Evolutionary conservation across 2,797 vertebrate species (phyloP), one percentile per base, ranked within the genome.

Genomic region (Schizothorax lantsangensis): DNA sequence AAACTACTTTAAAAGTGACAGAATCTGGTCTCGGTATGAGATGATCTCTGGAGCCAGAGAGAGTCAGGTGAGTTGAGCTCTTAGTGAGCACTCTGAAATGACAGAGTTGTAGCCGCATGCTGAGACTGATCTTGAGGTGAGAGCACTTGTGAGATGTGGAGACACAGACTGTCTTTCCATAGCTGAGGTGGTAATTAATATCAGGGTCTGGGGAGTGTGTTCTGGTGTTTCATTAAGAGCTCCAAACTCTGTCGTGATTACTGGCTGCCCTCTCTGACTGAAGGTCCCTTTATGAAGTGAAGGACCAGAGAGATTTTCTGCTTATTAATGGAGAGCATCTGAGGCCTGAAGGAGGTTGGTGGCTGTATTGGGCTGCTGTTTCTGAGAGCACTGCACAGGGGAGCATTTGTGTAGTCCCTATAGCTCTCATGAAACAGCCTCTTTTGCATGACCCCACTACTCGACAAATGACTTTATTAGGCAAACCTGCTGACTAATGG

Each of bases 171-270:
- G 33, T 84, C 54, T 73, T 72, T 47, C 17, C 66, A 86, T 47
- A 64, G 73, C 84, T 83, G 73, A 79, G 75, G 40, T 85, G 77
- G 57, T 83, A 78, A 88, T 88, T 86, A 83, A 78, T 64, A 73
- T 83, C 40, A 74, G 79, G 45, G 52, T 33, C 40, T 75, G 33
- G 79, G 75, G 74, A 84, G 83, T 21, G 43, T 49, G 45, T 79
- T 74, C 43, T 62, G 78, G 26, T 73, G 72, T 77, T 83, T 72
- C 64, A 75, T 88, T 68, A 83, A 75, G 87, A 77, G 49, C 62
- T 47, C 17, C 36, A 66, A 62, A 73, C 84, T 80, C 64, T 78
- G 66, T 45, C 14, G 21, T 81, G 69, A 89, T 86, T 86, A 86
- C 68, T 59, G 33, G 30, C 38, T 49, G 77, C 74, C 45, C 78